Percentiles rank a stretch among this genome's conserved stretches.
Evolutionary conservation across 2,113 vertebrate species (phyloP).

Genomic region (Nannobrachium achirus): DNA sequence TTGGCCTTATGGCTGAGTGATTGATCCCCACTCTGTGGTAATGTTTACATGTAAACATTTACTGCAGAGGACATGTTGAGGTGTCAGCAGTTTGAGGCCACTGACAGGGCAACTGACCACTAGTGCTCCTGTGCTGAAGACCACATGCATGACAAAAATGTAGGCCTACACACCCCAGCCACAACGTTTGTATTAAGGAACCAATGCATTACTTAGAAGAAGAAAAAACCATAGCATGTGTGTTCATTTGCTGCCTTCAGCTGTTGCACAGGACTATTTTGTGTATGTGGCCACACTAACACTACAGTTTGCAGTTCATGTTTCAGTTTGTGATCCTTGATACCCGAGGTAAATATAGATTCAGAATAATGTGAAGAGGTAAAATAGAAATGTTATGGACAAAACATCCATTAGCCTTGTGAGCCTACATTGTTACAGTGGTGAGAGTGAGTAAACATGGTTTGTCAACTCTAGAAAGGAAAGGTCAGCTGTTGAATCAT

Average conservation of each 20-base stretch:
- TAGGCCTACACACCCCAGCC: too few species aligned
- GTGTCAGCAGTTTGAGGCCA: slow-evolving; percentile 47
- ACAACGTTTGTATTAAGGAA: not conserved
- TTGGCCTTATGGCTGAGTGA: slow-evolving; percentile 37
- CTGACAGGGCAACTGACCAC: not conserved
- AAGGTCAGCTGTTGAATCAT: not conserved
- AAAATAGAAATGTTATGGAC: not conserved
- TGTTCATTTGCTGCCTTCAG: slow-evolving; percentile 29
- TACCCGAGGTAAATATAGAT: not conserved
- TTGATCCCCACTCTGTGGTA: slow-evolving; percentile 43
- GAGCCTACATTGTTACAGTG: not conserved
- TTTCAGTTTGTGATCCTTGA: slow-evolving; percentile 1
- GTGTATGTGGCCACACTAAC: not conserved
- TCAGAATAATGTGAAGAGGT: not conserved
- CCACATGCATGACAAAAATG: too few species aligned
- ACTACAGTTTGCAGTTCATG: not conserved
- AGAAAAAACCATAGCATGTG: not conserved
- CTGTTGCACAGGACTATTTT: slow-evolving; percentile 47
- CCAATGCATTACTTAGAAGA: not conserved
- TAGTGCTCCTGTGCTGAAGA: too few species aligned
- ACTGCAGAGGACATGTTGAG: slow-evolving; percentile 39
- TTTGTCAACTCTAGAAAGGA: slow-evolving; percentile 15
- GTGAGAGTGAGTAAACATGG: not conserved
- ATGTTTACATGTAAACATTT: slow-evolving; percentile 60
- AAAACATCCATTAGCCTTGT: too few species aligned